Conservation (phyloP, 2,113 vertebrate genomes). For the Ctenomys sociabilis region DNA sequence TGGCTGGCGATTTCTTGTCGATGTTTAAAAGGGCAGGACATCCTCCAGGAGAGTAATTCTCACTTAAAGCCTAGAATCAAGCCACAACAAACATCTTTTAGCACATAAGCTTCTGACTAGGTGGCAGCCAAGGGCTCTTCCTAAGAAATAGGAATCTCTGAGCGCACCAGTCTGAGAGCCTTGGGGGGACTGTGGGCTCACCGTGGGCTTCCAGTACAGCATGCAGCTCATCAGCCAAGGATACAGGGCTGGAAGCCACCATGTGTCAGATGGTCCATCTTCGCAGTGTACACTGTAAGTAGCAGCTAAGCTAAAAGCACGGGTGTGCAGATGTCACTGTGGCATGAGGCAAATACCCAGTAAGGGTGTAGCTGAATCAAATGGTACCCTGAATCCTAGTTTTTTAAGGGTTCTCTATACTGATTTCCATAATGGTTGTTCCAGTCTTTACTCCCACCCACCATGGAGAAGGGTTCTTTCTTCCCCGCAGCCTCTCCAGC, state of each 20-base stretch:
- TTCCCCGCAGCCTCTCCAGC: background rate
- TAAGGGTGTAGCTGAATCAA: background rate
- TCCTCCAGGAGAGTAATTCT: background rate
- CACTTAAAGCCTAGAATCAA: background rate
- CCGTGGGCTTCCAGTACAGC: background rate
- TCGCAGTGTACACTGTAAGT: background rate
- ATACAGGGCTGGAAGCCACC: background rate
- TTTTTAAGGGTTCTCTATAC: too few relatives aligned
- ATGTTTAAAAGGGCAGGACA: background rate
- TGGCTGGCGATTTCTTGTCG: background rate
- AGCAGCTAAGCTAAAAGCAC: background rate
- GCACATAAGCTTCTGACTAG: background rate
- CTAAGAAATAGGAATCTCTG: background rate
- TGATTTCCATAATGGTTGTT: background rate
- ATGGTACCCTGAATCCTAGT: background rate
- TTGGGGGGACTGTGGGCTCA: accelerated
- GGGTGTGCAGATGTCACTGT: background rate
- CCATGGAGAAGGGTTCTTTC: background rate
- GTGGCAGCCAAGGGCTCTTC: background rate
- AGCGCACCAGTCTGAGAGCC: background rate
- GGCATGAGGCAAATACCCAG: background rate
- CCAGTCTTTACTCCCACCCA: too few relatives aligned
- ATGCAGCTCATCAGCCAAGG: background rate
- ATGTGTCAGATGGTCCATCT: background rate
- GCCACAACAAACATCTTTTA: background rate